phyloP scores from a whole-genome alignment of 2,113 vertebrate species.

The Meles meles region DNA sequence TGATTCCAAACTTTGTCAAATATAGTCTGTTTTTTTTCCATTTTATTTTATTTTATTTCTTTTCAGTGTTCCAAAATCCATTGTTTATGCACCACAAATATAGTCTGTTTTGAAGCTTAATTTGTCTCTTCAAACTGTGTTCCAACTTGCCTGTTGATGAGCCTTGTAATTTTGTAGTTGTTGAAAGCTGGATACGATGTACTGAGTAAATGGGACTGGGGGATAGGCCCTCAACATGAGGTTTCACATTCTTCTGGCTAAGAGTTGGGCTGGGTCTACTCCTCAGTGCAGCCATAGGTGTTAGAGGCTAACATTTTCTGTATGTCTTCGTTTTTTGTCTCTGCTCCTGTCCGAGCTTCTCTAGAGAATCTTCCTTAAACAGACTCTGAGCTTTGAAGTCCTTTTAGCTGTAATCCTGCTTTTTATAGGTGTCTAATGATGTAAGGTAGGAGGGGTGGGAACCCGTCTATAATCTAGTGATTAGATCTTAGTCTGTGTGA shows the following conservation, averaged over 20 bases:
- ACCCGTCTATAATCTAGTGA: neutral
- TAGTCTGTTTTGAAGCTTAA: neutral
- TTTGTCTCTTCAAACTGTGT: neutral
- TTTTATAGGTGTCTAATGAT: neutral
- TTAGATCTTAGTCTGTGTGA: neutral
- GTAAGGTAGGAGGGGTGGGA: neutral
- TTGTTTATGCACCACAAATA: no score
- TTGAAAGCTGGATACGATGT: neutral
- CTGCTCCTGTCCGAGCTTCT: neutral
- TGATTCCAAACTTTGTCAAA: neutral
- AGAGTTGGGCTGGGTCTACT: neutral
- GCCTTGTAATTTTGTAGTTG: neutral
- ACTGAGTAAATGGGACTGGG: neutral
- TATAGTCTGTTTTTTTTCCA: neutral
- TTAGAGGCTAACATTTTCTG: neutral
- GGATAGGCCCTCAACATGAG: fast-evolving
- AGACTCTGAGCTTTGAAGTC: neutral
- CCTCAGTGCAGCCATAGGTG: neutral
- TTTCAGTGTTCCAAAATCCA: no score
- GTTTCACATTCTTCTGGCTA: neutral
- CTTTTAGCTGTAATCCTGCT: neutral
- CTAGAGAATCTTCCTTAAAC: neutral
- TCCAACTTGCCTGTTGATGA: no score
- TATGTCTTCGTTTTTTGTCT: neutral
- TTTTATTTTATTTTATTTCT: no score